These are phyloP conservation scores for Vombatus ursinus DNA, from an alignment of 2,113 vertebrate genomes.

Conservation along the genomic window DNA sequence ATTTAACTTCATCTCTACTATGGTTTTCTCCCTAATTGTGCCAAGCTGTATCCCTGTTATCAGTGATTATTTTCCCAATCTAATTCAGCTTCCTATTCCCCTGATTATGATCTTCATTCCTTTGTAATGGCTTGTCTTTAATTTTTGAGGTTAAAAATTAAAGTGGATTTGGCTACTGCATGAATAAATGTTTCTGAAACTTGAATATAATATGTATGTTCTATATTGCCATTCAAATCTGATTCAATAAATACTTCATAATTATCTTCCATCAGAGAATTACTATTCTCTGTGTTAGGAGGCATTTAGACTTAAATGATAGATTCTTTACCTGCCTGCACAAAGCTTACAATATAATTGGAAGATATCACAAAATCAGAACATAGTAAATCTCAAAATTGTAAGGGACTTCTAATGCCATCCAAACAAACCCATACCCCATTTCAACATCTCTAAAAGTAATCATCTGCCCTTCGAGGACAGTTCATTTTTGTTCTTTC, in stretches of 20 bases:
- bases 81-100: not conserved
- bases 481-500: no score
- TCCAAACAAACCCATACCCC: not conserved
- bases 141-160: not conserved
- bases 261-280: not conserved
- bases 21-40: not conserved
- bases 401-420: no score
- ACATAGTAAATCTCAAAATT: no score
- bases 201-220: not conserved
- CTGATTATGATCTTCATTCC: not conserved
- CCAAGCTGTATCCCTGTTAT: not conserved
- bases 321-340: not conserved
- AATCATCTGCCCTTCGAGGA: no score
- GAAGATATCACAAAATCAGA: no score
- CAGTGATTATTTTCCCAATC: not conserved
- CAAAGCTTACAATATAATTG: no score
- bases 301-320: not conserved
- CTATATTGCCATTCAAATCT: not conserved
- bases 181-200: not conserved
- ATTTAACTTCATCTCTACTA: not conserved
- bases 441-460: no score
- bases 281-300: not conserved
- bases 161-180: not conserved
- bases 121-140: not conserved
- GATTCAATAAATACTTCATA: not conserved